These are phyloP conservation scores for Hetaerina titia DNA, from an alignment of 2,888 invertebrate species.

Conservation along the genomic window DNA sequence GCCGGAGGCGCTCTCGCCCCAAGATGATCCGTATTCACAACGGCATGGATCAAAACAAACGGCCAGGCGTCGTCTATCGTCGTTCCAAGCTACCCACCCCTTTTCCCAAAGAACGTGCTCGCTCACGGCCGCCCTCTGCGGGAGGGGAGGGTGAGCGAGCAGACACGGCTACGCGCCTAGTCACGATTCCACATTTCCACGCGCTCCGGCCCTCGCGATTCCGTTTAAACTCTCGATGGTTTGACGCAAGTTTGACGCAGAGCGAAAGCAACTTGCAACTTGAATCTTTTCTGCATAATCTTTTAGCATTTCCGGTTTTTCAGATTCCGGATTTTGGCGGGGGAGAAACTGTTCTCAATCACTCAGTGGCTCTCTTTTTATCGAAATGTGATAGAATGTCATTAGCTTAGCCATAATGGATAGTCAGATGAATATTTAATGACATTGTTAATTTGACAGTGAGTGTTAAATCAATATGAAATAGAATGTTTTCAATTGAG, in stretches of 20 bases:
- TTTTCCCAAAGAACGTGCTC: not conserved
- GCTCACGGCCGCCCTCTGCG: not conserved
- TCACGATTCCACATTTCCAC: slow-evolving; percentile 11
- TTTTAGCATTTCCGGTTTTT: no score
- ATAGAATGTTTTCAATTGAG: no score
- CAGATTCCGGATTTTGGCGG: no score
- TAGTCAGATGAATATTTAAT: no score
- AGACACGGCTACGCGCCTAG: not conserved
- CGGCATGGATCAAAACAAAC: slow-evolving; percentile 34
- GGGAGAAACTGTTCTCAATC: no score
- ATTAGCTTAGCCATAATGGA: no score
- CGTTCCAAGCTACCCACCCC: slow-evolving; percentile 4
- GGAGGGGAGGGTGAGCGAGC: not conserved
- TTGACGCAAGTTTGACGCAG: not conserved
- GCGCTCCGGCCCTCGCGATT: not conserved
- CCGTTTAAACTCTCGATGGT: slow-evolving; percentile 2
- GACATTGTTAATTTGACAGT: no score
- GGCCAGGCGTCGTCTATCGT: slow-evolving; percentile 39
- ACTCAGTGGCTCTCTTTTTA: no score
- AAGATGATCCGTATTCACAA: slow-evolving; percentile 8
- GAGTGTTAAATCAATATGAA: no score
- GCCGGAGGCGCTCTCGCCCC: not conserved
- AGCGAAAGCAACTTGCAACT: not conserved
- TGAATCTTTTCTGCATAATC: no score
- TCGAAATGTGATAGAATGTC: no score